Percentiles rank a stretch among this genome's conserved stretches.
These are phyloP conservation scores for Drosophila ustulata DNA, from an alignment of 2,888 invertebrate genomes.

Conservation along the genomic window DNA sequence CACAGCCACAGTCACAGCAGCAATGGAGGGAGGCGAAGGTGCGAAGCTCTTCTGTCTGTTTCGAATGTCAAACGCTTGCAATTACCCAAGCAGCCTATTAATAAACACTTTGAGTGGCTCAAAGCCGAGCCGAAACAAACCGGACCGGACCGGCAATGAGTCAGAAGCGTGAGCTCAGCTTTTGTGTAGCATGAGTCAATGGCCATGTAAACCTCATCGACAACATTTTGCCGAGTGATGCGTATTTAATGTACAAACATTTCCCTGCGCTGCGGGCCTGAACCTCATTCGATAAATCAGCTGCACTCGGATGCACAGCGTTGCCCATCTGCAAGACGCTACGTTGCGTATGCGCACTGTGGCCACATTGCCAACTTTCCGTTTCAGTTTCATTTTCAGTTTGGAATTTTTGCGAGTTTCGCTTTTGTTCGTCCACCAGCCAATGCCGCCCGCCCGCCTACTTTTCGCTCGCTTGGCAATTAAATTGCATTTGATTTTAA, in stretches of 20 bases:
- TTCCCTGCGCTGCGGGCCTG: conserved; percentile 18
- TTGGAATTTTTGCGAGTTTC: conserved; percentile 3
- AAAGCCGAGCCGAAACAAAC: background rate
- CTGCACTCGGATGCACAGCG: conserved; percentile 54
- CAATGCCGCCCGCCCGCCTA: conserved; percentile 33
- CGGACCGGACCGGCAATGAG: conserved; percentile 33
- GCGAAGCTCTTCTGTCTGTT: conserved; percentile 21
- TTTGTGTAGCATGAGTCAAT: conserved; percentile 48
- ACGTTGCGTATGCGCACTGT: conserved; percentile 51
- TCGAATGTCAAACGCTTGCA: conserved; percentile 67
- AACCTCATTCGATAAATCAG: conserved; percentile 46
- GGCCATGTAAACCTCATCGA: conserved; percentile 38
- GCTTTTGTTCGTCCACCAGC: conserved; percentile 5
- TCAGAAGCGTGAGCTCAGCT: conserved; percentile 60
- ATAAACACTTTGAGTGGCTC: conserved; percentile 46
- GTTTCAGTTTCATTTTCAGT: conserved; percentile 45
- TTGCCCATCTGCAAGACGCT: conserved; percentile 8
- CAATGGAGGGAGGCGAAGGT: conserved; percentile 4
- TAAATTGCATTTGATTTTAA: conserved; percentile 54
- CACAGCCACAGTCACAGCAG: conserved; percentile 1
- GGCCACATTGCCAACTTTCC: conserved; percentile 37
- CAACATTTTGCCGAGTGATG: conserved; percentile 44
- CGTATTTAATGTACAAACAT: conserved; percentile 43
- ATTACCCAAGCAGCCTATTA: conserved; percentile 66
- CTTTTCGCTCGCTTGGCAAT: conserved; percentile 61